phyloP scores from a whole-genome alignment of 2,797 vertebrate species.

The Myiothlypis coronata region DNA sequence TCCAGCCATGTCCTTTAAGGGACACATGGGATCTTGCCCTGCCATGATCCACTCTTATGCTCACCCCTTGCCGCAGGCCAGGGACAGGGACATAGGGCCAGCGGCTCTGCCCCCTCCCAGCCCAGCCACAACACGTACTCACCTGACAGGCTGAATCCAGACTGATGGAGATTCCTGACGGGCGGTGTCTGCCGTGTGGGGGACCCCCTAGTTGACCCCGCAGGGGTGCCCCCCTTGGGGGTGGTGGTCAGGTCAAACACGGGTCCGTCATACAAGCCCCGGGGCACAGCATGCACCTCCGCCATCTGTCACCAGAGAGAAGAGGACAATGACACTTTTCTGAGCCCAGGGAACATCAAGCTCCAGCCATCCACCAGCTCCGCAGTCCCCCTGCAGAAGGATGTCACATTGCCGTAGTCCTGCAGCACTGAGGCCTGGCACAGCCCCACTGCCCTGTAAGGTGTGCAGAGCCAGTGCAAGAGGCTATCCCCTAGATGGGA shows the following conservation, averaged over 20 bases:
- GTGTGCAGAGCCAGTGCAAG: not conserved
- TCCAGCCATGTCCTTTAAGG: not conserved
- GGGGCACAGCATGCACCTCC: conserved; percentile 89
- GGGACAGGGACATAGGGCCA: fast-evolving
- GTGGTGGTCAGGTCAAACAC: conserved; percentile 91
- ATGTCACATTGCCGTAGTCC: not conserved
- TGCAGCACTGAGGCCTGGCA: not conserved
- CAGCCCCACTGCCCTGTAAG: not conserved
- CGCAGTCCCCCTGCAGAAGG: not conserved
- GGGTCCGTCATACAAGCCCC: conserved; percentile 95
- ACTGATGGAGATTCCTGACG: conserved; percentile 93
- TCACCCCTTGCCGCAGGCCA: not conserved
- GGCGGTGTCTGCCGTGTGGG: conserved; percentile 88
- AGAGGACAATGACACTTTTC: not conserved
- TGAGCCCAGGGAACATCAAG: not conserved
- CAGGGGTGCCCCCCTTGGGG: conserved; percentile 91
- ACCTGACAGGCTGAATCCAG: conserved; percentile 94
- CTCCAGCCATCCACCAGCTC: not conserved
- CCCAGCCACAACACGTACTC: not conserved
- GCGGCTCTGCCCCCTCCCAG: not conserved
- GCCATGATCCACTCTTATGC: not conserved
- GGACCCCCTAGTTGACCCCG: conserved; percentile 87
- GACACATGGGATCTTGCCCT: not conserved
- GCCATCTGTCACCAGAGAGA: conserved; percentile 80
- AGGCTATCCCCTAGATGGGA: not conserved